phyloP scores from a whole-genome alignment of 2,113 vertebrate genomes.

The Falco punctatus region DNA sequence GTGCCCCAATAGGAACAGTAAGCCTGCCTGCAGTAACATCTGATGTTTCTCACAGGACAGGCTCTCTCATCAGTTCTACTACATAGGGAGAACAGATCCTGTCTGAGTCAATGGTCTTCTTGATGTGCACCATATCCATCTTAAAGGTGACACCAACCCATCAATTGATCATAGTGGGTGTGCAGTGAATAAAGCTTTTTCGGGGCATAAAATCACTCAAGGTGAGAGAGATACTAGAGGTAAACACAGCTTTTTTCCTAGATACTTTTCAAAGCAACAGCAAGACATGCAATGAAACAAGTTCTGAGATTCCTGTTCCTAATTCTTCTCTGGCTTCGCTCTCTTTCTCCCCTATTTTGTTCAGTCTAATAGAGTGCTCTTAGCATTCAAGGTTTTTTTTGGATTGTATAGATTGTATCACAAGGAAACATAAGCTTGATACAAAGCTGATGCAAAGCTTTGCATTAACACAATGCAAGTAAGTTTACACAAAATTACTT shows the following conservation, averaged over 20 bases:
- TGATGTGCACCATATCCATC: not conserved
- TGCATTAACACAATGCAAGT: not conserved
- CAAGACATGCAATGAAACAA: not conserved
- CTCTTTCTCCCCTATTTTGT: not conserved
- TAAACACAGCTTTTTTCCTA: not conserved
- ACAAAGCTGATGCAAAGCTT: not conserved
- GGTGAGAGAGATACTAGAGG: not conserved
- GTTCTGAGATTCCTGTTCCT: not conserved
- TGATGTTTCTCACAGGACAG: not conserved
- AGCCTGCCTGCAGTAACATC: not conserved
- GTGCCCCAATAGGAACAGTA: not conserved
- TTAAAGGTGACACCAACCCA: not conserved
- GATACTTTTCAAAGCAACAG: not conserved
- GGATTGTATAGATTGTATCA: not conserved
- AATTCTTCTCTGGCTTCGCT: not conserved
- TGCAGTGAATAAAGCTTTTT: not conserved
- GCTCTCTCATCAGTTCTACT: not conserved
- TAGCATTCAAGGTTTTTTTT: not conserved
- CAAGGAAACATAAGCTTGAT: not conserved
- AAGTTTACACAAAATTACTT: not conserved
- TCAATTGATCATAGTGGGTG: not conserved
- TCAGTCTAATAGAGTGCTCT: not conserved
- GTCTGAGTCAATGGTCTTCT: not conserved
- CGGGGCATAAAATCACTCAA: not conserved
- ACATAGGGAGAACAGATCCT: not conserved